Base-by-base conservation (phyloP, 2,888 invertebrate genomes). In the Ceratothoa steindachneri region DNA sequence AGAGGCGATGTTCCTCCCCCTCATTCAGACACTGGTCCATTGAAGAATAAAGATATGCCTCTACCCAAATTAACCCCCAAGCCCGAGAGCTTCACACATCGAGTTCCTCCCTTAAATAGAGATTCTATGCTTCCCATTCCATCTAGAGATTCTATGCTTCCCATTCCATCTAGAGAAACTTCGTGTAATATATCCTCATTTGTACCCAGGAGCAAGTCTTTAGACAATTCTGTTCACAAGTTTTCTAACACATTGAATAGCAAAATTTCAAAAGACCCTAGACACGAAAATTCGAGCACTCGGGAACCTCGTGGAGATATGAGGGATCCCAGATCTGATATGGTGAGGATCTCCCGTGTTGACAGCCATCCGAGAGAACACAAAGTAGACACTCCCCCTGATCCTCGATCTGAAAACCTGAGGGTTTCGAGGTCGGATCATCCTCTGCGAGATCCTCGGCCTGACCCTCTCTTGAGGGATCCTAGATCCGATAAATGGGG, bases 221-320 rank as follows among this genome's bases (percentile, higher is more conserved):
- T 41, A 41, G 41, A 41, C 41, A 41, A 15, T 41, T 41, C 41
- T 9, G 5, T 41, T 5, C 41, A 41, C 15, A 41, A 41, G 15
- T 41, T 41, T 15, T 15, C 41, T 9, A 41, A 41, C 7, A 5
- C 41, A 15, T 41, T 27, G 31, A 19, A 22, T 7, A 51, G 12
- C n/a, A 27, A 28, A 27, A 24, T 24, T 29, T 30, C 29, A 0
- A 51, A 55, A 27, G 70, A 74, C 53, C 75, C 75, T 28, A 72
- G 75, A 27, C 41, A 69, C 30, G 55, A 65, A 7, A 41, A 30
- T 1, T 31, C 55, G 12, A n/a, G n/a, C n/a, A 4, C 51, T n/a
- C 19, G n/a, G 22, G 24, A 7, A 9, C 69, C 30, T 15, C 2
- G n/a, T 7, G 19, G 2, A 1, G 5, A 41, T 68, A n/a, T 22